Percentiles rank a stretch among this genome's conserved stretches.
phyloP scores from a whole-genome alignment of 1,140 invertebrate species.

The Colletes gigas region DNA sequence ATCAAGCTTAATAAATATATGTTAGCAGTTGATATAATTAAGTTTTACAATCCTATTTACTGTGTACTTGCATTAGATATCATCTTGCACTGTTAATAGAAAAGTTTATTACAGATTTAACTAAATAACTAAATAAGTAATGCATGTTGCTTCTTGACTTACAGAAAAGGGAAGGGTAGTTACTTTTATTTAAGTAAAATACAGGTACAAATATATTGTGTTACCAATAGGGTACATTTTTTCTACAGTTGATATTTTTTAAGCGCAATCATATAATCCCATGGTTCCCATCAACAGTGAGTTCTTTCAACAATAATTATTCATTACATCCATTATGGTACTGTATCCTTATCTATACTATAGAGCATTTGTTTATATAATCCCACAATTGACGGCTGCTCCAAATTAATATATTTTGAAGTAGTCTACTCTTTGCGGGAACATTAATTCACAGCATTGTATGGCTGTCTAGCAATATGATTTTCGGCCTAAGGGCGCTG shows the following conservation, averaged over 20 bases:
- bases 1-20: constrained; percentile 5
- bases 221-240: neutral
- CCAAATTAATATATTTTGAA: constrained; percentile 54
- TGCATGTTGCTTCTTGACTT: constrained; percentile 11
- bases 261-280: neutral
- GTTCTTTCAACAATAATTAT: neutral
- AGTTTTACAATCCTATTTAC: neutral
- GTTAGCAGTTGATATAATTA: neutral
- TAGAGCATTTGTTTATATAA: neutral
- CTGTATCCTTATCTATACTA: neutral
- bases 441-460: constrained; percentile 71
- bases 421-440: constrained; percentile 59
- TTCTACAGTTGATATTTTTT: neutral
- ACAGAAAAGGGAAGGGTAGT: neutral
- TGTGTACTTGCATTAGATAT: neutral
- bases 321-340: neutral
- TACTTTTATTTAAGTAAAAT: neutral
- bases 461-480: constrained; percentile 64
- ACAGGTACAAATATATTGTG: too few relatives aligned
- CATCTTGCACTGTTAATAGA: neutral
- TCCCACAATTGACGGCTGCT: constrained; percentile 40
- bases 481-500: constrained; percentile 72
- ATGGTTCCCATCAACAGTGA: constrained; percentile 6
- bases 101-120: neutral
- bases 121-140: neutral